Evolutionary conservation across 2,113 vertebrate genomes (phyloP).

Genomic region (Xiphophorus maculatus): DNA sequence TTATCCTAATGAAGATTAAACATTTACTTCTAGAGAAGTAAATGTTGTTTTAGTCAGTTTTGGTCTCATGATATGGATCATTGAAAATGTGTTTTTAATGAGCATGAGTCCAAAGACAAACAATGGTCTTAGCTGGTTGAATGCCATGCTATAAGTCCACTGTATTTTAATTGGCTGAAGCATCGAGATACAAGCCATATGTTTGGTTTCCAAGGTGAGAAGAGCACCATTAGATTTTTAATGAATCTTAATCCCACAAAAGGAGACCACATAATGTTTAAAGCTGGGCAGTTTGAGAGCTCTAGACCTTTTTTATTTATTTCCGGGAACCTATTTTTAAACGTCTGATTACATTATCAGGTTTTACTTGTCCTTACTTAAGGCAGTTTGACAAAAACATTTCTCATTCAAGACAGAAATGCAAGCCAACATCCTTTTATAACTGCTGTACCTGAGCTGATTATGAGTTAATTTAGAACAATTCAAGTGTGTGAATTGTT

Average conservation of each 20-base stretch:
- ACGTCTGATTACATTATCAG: slow-evolving; percentile 4
- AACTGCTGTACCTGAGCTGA: too few relatives aligned
- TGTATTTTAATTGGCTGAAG: slow-evolving; percentile 57
- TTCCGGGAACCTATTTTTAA: not conserved
- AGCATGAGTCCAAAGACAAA: slow-evolving; percentile 31
- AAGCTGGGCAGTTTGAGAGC: slow-evolving; percentile 15
- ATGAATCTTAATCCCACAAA: slow-evolving; percentile 24
- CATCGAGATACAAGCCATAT: slow-evolving; percentile 28
- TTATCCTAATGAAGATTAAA: slow-evolving; percentile 41
- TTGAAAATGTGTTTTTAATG: slow-evolving; percentile 49
- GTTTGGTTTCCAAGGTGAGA: slow-evolving; percentile 32
- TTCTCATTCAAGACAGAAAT: too few relatives aligned
- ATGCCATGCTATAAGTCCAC: slow-evolving; percentile 13
- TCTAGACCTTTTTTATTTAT: slow-evolving; percentile 20
- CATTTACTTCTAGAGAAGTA: slow-evolving; percentile 10
- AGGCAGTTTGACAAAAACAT: not conserved
- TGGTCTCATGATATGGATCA: slow-evolving; percentile 3
- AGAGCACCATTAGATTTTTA: slow-evolving; percentile 41
- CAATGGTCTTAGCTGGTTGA: slow-evolving; percentile 12
- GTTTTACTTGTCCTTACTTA: slow-evolving; percentile 9
- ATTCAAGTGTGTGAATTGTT: too few relatives aligned
- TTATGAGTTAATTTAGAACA: too few relatives aligned
- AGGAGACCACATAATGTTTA: slow-evolving; percentile 16
- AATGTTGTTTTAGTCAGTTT: slow-evolving; percentile 30
- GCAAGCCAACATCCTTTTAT: too few relatives aligned